Evolutionary conservation across 2,797 vertebrate genomes (phyloP), one percentile per base, ranked within the genome.

Genomic region (Prunella strophiata): DNA sequence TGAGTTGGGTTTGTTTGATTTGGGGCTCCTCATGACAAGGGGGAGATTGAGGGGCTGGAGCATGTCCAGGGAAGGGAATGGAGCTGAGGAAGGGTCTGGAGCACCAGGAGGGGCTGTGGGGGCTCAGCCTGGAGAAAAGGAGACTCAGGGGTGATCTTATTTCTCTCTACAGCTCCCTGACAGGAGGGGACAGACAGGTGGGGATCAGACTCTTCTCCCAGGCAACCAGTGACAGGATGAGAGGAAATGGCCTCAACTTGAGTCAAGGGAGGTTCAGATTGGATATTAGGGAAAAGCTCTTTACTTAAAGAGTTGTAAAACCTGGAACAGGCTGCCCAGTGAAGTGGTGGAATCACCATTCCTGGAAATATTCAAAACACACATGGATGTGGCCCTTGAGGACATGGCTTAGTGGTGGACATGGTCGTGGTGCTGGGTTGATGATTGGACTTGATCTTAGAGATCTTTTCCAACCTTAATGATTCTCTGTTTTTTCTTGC

Each of bases 371-470:
- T 48, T 42, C 7, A 27, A 15, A 32, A 20, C 47, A 5, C 13
- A 4, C 1, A 0, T 42, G 13, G 16, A 5, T 66, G 11, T 72
- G 30, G 47, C 19, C 15, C 30, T 20, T 42, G 47, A 52, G 73
- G 52, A 6, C 22, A 5, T 10, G 25, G 30, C 11, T 52, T 10
- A 19, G 40, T 32, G 66, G 12, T 76, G 63, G 45, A 25, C 23
- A 1, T 34, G 48, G 22, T 38, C 0, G 0, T 50, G 34, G 27
- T 36, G 52, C 34, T 52, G 45, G 15, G 16, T 5, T 59, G 26
- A 29, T 3, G 30, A 45, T 0, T 47, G 16, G 26, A 36, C 19
- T 32, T 59, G 30, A 52, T 54, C 58, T 58, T 26, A 36, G 25
- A 58, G 34, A 3, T 58, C 36, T 70, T 66, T 78, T 48, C 47